Percentiles rank a stretch among this genome's conserved stretches.
These are phyloP conservation scores for Tauraco erythrolophus DNA, from an alignment of 2,113 vertebrate genomes.

Conservation along the genomic window DNA sequence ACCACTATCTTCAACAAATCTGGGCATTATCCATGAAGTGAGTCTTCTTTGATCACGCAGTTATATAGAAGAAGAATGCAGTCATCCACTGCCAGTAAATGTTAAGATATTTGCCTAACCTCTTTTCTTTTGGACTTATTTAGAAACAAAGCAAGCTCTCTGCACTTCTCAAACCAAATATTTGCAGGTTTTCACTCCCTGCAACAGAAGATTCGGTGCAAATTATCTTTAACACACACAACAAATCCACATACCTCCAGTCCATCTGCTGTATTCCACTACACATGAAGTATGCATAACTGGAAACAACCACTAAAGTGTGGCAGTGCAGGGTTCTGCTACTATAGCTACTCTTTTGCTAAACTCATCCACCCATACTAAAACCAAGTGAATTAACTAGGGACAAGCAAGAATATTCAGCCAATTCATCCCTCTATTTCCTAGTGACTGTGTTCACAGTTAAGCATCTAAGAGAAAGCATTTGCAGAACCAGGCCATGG, in stretches of 20 bases:
- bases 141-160: not conserved
- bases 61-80: not conserved
- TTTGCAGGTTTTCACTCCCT: not conserved
- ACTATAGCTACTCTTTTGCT: not conserved
- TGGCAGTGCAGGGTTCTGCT: not conserved
- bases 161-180: not conserved
- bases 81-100: not conserved
- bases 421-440: not conserved
- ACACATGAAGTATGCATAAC: not conserved
- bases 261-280: not conserved
- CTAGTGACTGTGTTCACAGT: not conserved
- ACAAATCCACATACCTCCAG: not conserved
- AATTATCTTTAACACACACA: not conserved
- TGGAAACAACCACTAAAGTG: not conserved
- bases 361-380: not conserved
- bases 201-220: not conserved
- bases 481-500: not conserved
- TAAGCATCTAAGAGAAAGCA: not conserved
- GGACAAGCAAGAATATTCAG: not conserved
- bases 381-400: not conserved
- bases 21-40: not conserved
- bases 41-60: not conserved
- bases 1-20: not conserved
- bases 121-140: not conserved
- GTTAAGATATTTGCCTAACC: not conserved